Evolutionary conservation across 2,113 vertebrate species (phyloP).

Genomic region (Apodemus speciosus): DNA sequence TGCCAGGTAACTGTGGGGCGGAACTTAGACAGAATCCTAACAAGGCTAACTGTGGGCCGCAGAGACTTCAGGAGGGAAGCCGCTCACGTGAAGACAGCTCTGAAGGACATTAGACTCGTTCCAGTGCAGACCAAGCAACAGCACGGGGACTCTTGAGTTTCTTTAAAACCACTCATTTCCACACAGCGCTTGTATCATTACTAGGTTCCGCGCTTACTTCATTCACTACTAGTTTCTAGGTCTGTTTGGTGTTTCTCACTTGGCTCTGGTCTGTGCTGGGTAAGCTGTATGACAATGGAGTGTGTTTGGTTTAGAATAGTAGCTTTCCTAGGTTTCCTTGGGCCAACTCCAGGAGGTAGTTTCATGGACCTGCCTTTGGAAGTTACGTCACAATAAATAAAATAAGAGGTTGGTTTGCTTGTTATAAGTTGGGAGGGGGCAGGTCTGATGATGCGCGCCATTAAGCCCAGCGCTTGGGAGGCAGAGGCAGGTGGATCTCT

Average conservation of each 20-base stretch:
- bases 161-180: neutral
- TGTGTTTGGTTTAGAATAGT: neutral
- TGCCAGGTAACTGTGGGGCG: no score
- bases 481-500: neutral
- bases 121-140: no score
- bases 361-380: neutral
- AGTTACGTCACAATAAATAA: conserved; percentile 8
- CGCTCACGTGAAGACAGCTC: no score
- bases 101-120: no score
- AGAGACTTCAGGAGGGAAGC: no score
- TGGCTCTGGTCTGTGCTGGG: neutral
- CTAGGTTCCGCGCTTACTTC: neutral
- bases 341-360: neutral
- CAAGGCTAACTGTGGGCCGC: no score
- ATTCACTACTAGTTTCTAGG: neutral
- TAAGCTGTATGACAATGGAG: neutral
- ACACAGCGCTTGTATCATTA: neutral
- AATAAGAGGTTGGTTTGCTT: neutral
- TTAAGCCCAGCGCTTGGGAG: neutral
- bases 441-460: fast-evolving
- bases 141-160: neutral
- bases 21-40: no score
- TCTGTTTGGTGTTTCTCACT: neutral
- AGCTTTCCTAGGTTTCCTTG: neutral
- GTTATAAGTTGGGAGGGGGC: no score